These are phyloP conservation scores for Tokudaia muenninki DNA, from an alignment of 2,797 vertebrate genomes.

Conservation along the genomic window DNA sequence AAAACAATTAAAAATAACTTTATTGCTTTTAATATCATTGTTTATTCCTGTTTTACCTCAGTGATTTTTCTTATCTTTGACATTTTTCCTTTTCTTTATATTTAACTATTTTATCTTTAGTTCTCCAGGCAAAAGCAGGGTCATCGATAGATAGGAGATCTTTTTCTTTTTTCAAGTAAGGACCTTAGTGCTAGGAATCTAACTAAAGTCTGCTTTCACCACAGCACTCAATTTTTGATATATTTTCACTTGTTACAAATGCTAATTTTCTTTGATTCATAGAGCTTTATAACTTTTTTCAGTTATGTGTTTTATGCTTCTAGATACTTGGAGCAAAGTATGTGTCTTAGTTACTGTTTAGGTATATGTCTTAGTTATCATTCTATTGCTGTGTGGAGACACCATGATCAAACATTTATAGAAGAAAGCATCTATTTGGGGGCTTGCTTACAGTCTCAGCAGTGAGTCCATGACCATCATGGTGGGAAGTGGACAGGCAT, in stretches of 20 bases:
- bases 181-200: not conserved
- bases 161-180: not conserved
- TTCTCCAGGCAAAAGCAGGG: not conserved
- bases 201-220: not conserved
- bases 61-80: not conserved
- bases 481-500: not conserved
- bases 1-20: not conserved
- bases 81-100: not conserved
- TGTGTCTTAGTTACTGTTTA: not conserved
- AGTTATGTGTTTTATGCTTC: not conserved
- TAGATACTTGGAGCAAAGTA: not conserved
- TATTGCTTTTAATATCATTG: not conserved
- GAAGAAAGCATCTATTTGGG: not conserved
- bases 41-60: not conserved
- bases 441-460: not conserved
- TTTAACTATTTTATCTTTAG: not conserved
- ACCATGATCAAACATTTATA: not conserved
- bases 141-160: not conserved
- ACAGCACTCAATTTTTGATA: not conserved
- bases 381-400: not conserved
- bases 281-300: not conserved
- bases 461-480: not conserved
- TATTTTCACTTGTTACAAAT: not conserved
- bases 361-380: not conserved
- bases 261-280: not conserved